Base-by-base conservation (phyloP, 2,113 vertebrate genomes). In the Oryzias melastigma region DNA sequence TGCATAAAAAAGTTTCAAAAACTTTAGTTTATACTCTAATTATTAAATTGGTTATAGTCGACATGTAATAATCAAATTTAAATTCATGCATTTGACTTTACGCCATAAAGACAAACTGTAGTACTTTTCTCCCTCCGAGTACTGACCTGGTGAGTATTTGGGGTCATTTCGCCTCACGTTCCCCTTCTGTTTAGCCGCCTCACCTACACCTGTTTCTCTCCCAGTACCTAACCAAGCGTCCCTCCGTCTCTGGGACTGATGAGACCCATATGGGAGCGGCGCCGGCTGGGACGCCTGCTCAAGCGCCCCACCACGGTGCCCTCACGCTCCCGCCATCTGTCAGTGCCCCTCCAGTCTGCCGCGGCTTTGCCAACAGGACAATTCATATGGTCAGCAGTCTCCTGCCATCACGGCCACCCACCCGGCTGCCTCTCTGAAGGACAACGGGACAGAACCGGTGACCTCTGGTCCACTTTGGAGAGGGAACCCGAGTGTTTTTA, bases 301-400 rank as follows among this genome's bases (percentile, higher is more conserved):
- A 55, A 75, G 80, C 83, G 90, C 84, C 85, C 87, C 86, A 87
- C 90, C 80, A 86, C 74, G 57, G 85, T 81, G 89, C 88, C 89
- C 91, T 90, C 81, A 85, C 85, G 84, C 90, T 87, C 83, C 83
- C 51, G 77, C 92, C 92, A 92, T 93, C 92, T 92, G 92, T 89
- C 69, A 57, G 73, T 78, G 83, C 62, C 91, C 75, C 81, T 75
- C 74, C 86, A 76, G 80, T 82, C 85, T 85, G 82, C 75, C 68
- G 81, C 84, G 17, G 80, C 48, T 81, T 73, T 86, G 89, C 89
- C 88, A 90, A 82, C 83, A 87, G 80, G 80, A 84, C 82, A 59
- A 69, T 84, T 87, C 85, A 85, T 82, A 88, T 89, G 87, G 90
- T 91, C 90, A 89, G 88, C 90, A 87, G 86, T 76, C 81, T 87